Base-by-base conservation (phyloP, 2,888 invertebrate genomes). In the Cataglyphis cursor region DNA sequence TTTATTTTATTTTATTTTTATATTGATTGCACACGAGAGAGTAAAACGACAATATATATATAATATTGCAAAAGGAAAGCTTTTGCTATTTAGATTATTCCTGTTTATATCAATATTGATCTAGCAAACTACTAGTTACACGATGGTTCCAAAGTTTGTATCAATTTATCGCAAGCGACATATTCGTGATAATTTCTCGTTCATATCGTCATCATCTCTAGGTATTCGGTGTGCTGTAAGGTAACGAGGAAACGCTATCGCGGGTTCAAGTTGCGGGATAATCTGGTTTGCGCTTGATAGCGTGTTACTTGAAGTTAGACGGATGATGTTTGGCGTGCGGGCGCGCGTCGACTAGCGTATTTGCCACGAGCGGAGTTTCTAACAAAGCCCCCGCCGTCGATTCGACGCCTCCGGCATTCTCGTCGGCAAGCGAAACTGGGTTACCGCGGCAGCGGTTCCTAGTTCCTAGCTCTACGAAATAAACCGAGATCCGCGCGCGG, bases 351-450 rank as follows among this genome's bases (percentile, higher is more conserved):
- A 72, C 72, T 38, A 68, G 65, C 41, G 78, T 70, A 65, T 81
- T 83, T 44, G 74, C 82, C 65, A 28, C 61, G 57, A 74, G 41
- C n/a, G 24, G 65, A 82, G 82, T 87, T 89, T 65, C 68, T 62
- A 73, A 83, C 78, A 82, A 88, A 82, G 75, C 74, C 65, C 28
- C 12, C 68, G 66, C 18, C 62, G 80, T 62, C 51, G 81, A 75
- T 62, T 74, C 82, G 87, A 80, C 64, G 83, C 76, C 76, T 65
- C 61, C 62, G 74, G 81, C 65, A 68, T 68, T 62, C 62, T 80
- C 81, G 82, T 62, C 87, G 66, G 75, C 59, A 31, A 38, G 57
- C 44, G 88, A 84, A 90, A 90, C 83, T 90, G 74, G 90, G 90
- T 90, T 90, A 90, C 75, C 35, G 38, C 78, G 70, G 72, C 80